Conservation (phyloP, 2,888 invertebrate species). For the Acrocyrtus sp. region DNA sequence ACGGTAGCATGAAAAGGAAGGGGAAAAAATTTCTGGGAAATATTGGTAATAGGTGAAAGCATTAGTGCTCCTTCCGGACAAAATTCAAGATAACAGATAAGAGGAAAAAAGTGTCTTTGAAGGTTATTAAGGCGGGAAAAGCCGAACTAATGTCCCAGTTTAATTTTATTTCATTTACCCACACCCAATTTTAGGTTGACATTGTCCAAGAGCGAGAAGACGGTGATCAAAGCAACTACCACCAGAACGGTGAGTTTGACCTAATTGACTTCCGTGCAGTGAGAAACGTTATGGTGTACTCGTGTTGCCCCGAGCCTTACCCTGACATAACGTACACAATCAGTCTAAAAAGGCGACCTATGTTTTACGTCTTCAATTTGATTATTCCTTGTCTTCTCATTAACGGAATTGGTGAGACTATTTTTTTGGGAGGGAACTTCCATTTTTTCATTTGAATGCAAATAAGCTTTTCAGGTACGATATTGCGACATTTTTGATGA, state of each 20-base stretch:
- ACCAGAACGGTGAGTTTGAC: slow-evolving; percentile 91
- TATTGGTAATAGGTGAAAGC: no score
- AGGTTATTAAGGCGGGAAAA: no score
- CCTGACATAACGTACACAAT: slow-evolving; percentile 87
- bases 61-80: no score
- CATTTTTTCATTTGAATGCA: no score
- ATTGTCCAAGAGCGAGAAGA: slow-evolving; percentile 80
- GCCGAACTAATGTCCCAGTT: no score
- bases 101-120: neutral
- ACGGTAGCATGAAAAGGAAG: no score
- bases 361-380: slow-evolving; percentile 88
- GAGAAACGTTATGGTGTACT: slow-evolving; percentile 79
- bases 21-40: no score
- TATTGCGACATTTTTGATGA: no score
- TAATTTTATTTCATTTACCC: no score
- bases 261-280: slow-evolving; percentile 75
- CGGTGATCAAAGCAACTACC: slow-evolving; percentile 88
- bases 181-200: slow-evolving; percentile 78
- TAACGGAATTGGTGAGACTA: slow-evolving; percentile 83
- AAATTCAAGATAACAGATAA: no score
- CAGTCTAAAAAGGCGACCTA: slow-evolving; percentile 78
- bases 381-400: slow-evolving; percentile 86
- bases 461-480: no score
- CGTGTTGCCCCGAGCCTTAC: slow-evolving; percentile 70
- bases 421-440: no score